phyloP scores from a whole-genome alignment of 2,888 invertebrate genomes.

The Herminia tarsipennalis region DNA sequence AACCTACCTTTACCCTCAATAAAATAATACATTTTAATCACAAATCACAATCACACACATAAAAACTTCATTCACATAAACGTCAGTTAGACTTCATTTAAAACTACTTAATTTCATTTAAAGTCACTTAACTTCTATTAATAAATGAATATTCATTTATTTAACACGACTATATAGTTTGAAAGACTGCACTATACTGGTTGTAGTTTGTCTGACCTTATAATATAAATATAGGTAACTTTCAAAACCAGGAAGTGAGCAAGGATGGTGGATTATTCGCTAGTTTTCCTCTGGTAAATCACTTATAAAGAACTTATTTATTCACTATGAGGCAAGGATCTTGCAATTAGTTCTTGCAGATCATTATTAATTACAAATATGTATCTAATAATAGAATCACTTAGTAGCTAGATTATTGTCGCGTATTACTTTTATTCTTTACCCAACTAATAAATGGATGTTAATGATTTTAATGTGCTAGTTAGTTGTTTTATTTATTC shows the following conservation, averaged over 20 bases:
- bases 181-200: neutral
- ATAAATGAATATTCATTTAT: neutral
- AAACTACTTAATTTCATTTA: no score
- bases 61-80: neutral
- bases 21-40: constrained; percentile 12
- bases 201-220: neutral
- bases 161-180: neutral
- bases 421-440: no score
- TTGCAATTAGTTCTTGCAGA: neutral
- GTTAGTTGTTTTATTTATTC: no score
- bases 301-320: constrained; percentile 5
- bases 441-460: no score
- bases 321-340: neutral
- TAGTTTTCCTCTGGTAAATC: constrained; percentile 6
- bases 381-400: neutral
- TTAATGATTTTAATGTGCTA: no score
- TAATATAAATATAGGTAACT: constrained; percentile 5
- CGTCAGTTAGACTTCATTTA: neutral
- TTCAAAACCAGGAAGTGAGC: constrained; percentile 11
- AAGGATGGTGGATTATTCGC: neutral
- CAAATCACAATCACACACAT: neutral
- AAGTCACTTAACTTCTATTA: neutral
- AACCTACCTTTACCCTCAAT: constrained; percentile 12
- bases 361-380: neutral
- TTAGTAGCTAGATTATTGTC: no score